Evolutionary conservation across 2,113 vertebrate species (phyloP), one percentile per base, ranked within the genome.

Genomic region (Thalassoma bifasciatum): DNA sequence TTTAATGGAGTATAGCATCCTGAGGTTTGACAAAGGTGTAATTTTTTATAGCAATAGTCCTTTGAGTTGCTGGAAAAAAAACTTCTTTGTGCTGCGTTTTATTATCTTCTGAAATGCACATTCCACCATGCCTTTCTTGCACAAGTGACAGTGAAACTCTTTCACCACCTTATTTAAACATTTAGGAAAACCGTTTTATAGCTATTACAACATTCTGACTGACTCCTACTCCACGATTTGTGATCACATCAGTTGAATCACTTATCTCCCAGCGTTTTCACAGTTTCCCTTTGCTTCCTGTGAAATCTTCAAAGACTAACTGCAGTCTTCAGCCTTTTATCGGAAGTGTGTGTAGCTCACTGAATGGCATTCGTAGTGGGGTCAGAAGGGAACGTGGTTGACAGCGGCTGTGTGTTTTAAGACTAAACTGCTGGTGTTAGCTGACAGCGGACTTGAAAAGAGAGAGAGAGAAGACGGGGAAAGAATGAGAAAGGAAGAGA

Each of bases 91-190:
- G 30, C 6, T 46, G 44, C 49, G 69, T 36, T 16, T 67, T 23
- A 66, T 80, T 78, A 63, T 79, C 50, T 85, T 57, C 46, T 17
- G 3, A 66, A 61, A 56, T 81, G 17, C 61, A 67, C 8, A 46
- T 57, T 61, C 10, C 24, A 72, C 63, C 38, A 13, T 42, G 14
- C 11, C 40, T 30, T 81, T 82, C 8, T 50, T 2, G 58, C 70
- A 53, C 42, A 70, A 66, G 60, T 46, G 62, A 44, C 14, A 14
- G 40, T 42, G 40, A 14, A 42, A 42, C 40, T 42, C 40, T 3
- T 42, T 42, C 4, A 14, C 1, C 10, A 14, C 12, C 40, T 38
- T 13, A 42, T 11, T 11, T 42, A 10, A 12, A 11, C 40, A 13
- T 42, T 42, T 42, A 13, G 40, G 38, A 40, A 44, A 44, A 44